Base-by-base conservation (phyloP, 1,140 invertebrate species). In the Drosophila nikananu region DNA sequence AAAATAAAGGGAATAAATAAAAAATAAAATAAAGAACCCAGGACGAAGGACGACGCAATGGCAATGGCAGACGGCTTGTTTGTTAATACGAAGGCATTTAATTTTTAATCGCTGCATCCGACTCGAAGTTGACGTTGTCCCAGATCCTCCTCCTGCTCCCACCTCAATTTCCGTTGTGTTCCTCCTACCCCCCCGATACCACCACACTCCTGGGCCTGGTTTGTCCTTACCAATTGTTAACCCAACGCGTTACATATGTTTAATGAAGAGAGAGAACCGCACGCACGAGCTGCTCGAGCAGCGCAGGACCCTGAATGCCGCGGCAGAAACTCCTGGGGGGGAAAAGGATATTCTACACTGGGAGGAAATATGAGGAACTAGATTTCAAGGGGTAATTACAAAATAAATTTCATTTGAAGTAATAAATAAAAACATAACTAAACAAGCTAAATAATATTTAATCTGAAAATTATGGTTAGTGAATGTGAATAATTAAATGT, bases 81-180 rank as follows among this genome's bases (percentile, higher is more conserved):
- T 89, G 84, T 87, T 87, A 87, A 89, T 89, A 83, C 77, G 84
- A 83, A 86, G 82, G 77, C 81, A 84, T 87, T 87, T 87, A 89
- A 87, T 89, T 87, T 87, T 87, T 87, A 87, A 87, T 87, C 84
- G 84, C 78, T 81, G 83, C 83, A 79, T 82, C 62, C 83, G 75
- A 79, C 75, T 81, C 61, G 59, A 77, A 79, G 60, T 63, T 67
- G 48, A 46, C 61, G 73, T 52, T 70, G 64, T 32, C 41, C 44
- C 63, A 63, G 58, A 30, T 63, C 51, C 32, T 19, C 44, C 30
- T 19, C 39, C 37, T 3, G 13, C 44, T 9, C 19, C 27, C 42
- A 19, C 41, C 35, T 61, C 35, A 9, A 19, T 51, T 25, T 21
- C 19, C 58, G 10, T 42, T 3, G 8, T 21, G 19, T 30, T 35